Percentiles rank a stretch among this genome's conserved stretches.
Evolutionary conservation across 2,888 invertebrate species (phyloP).

Genomic region (Drosophila multiciliata): DNA sequence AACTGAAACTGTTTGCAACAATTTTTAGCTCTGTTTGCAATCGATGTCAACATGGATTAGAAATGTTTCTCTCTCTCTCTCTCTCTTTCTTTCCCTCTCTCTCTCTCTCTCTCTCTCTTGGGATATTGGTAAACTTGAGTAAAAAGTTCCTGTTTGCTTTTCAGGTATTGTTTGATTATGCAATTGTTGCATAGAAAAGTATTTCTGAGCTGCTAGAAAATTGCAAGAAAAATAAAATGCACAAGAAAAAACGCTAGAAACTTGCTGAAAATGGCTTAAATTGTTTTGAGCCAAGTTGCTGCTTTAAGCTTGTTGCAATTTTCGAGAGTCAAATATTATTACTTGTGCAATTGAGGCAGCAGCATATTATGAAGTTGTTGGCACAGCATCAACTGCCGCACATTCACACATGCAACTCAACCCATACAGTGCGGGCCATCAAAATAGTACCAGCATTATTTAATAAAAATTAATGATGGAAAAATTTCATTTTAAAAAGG

Average conservation of each 20-base stretch:
- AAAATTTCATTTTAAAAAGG: not conserved
- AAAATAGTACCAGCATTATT: not conserved
- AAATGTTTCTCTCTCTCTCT: not conserved
- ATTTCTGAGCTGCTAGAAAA: not conserved
- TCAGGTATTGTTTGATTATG: not conserved
- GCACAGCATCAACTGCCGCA: constrained; percentile 14
- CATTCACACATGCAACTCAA: not conserved
- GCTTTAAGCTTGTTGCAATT: not conserved
- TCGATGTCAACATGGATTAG: constrained; percentile 30
- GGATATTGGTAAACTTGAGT: not conserved
- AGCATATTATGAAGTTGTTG: constrained; percentile 32
- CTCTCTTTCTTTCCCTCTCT: not conserved
- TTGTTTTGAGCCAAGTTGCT: not conserved
- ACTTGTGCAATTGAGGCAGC: constrained; percentile 12
- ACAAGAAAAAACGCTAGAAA: not conserved
- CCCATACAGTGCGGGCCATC: not conserved
- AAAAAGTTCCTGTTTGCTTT: not conserved
- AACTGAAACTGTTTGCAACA: constrained; percentile 34
- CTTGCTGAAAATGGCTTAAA: not conserved
- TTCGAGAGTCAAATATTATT: constrained; percentile 1
- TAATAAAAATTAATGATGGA: not conserved
- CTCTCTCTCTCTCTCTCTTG: not conserved
- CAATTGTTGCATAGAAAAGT: not conserved
- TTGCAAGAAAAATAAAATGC: not conserved
- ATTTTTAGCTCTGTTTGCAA: constrained; percentile 14